phyloP scores from a whole-genome alignment of 2,113 vertebrate genomes.

The Neogale vison region DNA sequence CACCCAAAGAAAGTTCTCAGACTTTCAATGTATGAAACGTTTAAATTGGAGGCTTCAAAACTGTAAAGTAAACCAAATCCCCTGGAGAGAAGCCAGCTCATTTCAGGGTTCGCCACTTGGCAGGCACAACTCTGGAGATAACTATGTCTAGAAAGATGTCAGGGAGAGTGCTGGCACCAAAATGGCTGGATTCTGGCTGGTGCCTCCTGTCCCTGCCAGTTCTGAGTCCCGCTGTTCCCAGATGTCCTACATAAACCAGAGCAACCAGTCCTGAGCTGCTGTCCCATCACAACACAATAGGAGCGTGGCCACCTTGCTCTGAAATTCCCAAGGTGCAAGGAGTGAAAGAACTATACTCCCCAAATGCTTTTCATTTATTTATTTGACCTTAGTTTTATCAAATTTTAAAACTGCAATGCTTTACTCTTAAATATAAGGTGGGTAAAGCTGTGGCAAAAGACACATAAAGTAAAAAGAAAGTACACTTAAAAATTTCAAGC shows the following conservation, averaged over 20 bases:
- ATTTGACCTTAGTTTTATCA: slow-evolving; percentile 7
- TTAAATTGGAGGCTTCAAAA: not conserved
- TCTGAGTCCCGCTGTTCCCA: not conserved
- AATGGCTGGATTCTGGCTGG: not conserved
- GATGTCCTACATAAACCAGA: not conserved
- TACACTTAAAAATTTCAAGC: not conserved
- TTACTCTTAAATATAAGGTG: slow-evolving; percentile 15
- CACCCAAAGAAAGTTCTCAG: not conserved
- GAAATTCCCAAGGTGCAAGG: not conserved
- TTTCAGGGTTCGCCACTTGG: not conserved
- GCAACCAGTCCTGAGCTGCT: not conserved
- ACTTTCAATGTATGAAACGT: not conserved
- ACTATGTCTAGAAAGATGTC: not conserved
- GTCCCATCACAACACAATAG: no score
- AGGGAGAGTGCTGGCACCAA: not conserved
- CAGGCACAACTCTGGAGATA: not conserved
- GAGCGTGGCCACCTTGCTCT: not conserved
- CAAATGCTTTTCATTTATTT: not conserved
- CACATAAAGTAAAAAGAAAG: not conserved
- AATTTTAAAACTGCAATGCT: slow-evolving; percentile 22
- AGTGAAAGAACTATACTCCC: not conserved
- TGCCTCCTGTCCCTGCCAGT: not conserved
- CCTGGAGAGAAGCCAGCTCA: not conserved
- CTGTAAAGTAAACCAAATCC: not conserved
- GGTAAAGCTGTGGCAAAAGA: slow-evolving; percentile 3